Base-by-base conservation (phyloP, 2,113 vertebrate species). In the Mus spicilegus region DNA sequence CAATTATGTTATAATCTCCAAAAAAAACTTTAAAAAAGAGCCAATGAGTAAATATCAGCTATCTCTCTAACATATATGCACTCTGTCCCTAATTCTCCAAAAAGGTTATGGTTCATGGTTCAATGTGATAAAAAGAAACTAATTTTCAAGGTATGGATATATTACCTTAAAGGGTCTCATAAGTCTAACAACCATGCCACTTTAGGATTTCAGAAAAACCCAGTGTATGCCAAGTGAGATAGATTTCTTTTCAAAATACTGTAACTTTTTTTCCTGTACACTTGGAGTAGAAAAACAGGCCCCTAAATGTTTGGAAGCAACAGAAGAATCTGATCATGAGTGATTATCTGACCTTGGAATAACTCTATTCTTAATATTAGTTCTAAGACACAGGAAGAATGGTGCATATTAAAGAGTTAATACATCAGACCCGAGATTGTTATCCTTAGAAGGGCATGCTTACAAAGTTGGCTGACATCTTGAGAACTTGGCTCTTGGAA, bases 401-500 rank as follows among this genome's bases (percentile, higher is more conserved):
- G 36, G 3, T 88, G 49, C 73, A 65, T n/a, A 61, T 42, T 67
- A 65, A 75, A 84, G 58, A 65, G 36, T 89, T 80, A 80, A 56
- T 87, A 36, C 49, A 75, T 22, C 30, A 90, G n/a, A 20, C 24
- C 65, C 28, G 24, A 90, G 33, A 87, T 11, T 28, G 19, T 39
- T 61, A 7, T 69, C n/a, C 61, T 92, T 94, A 70, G 61, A 90
- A 93, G 65, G 75, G 65, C 30, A 58, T 91, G 75, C 56, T 69
- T 87, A 67, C 72, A 81, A 87, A 69, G 39, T 67, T 69, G 65
- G 36, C 54, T 90, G 42, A 56, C 42, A 73, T 90, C 63, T 85
- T 96, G 81, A 30, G 75, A 86, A 90, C 73, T 56, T 81, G 75
- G 46, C 14, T 87, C 67, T 91, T 81, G 56, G 56, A 94, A 70